These are phyloP conservation scores for Lepetodrilus schrolli DNA, from an alignment of 2,888 invertebrate species.

Conservation along the genomic window DNA sequence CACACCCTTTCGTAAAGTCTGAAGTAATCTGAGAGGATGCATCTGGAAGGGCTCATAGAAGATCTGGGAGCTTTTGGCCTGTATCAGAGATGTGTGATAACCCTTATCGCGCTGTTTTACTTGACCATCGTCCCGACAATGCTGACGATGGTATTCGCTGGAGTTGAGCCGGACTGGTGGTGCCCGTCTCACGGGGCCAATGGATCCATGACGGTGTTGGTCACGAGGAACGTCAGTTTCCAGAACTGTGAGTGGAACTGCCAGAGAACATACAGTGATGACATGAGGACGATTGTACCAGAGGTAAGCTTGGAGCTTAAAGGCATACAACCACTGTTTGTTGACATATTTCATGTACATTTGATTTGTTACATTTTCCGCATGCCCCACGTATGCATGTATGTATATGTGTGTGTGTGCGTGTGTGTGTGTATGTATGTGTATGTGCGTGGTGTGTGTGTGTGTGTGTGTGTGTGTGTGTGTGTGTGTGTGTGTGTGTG, in stretches of 20 bases:
- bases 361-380: no score
- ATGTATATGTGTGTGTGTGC: no score
- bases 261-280: neutral
- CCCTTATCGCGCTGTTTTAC: neutral
- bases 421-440: no score
- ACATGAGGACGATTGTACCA: neutral
- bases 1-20: no score
- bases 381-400: no score
- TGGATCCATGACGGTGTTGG: no score
- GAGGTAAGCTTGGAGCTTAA: no score
- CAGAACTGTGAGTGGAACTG: neutral
- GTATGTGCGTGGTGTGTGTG: no score
- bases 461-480: no score
- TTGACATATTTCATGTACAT: no score
- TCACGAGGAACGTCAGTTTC: neutral
- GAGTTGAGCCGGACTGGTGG: slow-evolving; percentile 8
- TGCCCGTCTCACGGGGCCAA: neutral
- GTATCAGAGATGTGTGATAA: neutral
- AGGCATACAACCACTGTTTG: no score
- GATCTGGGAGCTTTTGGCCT: neutral
- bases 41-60: neutral
- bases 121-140: neutral
- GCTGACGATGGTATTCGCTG: slow-evolving; percentile 6
- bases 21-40: neutral
- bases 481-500: no score